Evolutionary conservation across 2,888 invertebrate species (phyloP), one percentile per base, ranked within the genome.

Genomic region (Chrysomela aeneicollis): DNA sequence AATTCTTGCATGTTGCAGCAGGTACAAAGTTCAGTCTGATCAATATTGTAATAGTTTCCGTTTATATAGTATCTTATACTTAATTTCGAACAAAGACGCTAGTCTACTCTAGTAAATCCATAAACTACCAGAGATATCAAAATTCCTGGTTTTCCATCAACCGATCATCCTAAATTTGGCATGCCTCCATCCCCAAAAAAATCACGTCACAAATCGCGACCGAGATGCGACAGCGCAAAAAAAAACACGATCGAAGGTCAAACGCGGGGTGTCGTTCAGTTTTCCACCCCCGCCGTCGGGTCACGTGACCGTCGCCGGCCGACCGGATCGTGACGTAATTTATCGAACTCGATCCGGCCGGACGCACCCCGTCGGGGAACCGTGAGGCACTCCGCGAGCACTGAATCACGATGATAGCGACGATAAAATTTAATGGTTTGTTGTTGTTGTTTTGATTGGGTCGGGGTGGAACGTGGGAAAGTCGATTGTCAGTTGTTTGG

Each of bases 381-480:
- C 54, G 55, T 62, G 61, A 58, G 67, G 59, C 60, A 53, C 58
- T 51, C 62, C 52, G 54, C 59, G 51, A 53, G 57, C 59, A 55
- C 59, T 69, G 59, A 68, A 67, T 69, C 66, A 58, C 67, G 71
- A 73, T 71, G 66, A 6, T 6, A 3, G 65, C 57, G 67, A 71
- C 67, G 73, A 73, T 71, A 70, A 66, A 70, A 70, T 66, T 71
- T 70, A 72, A 73, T 71, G 70, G 68, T 70, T 71, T 73, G 70
- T 73, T 73, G 69, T 71, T 69, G 66, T 68, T 72, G 70, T 68
- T 60, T 42, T 63, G 55, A 51, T 49, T 62, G 46, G 26, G 46
- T 19, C 47, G 26, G 61, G 50, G 65, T 35, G 49, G 59, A 63
- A 59, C 66, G 68, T 70, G 68, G 67, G 68, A 67, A 67, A 59